Evolutionary conservation across 2,888 invertebrate genomes (phyloP).

Genomic region (Rotaria magnacalcarata): DNA sequence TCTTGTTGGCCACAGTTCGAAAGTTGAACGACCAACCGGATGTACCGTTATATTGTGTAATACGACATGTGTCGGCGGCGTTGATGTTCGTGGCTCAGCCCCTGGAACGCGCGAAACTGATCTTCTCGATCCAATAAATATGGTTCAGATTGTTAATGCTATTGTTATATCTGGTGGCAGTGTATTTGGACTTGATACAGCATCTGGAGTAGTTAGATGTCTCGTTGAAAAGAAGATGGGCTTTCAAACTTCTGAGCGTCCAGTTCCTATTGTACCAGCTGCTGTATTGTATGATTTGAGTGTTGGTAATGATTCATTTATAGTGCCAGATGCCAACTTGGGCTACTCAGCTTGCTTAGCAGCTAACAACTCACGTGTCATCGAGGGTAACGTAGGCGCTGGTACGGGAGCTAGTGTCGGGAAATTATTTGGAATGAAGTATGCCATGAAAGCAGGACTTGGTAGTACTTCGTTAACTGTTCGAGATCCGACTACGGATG

Average conservation of each 20-base stretch:
- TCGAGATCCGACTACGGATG: neutral
- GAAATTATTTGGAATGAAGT: neutral
- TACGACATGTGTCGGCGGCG: neutral
- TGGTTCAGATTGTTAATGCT: neutral
- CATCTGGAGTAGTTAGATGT: neutral
- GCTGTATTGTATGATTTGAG: neutral
- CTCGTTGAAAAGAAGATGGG: neutral
- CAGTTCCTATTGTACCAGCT: neutral
- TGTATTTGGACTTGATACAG: neutral
- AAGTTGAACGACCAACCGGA: neutral
- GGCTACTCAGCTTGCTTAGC: neutral
- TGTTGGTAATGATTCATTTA: neutral
- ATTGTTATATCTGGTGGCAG: neutral
- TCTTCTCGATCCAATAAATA: neutral
- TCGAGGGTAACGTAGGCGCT: neutral
- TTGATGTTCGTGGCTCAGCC: slow-evolving; percentile 10
- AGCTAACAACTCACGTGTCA: neutral
- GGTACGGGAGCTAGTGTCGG: neutral
- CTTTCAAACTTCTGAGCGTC: neutral
- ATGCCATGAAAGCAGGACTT: neutral
- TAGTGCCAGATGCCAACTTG: neutral
- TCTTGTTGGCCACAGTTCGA: neutral
- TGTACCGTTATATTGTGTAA: slow-evolving; percentile 22
- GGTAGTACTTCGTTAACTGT: neutral
- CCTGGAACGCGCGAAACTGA: slow-evolving; percentile 3